A percentile compares a stretch with the other conserved stretches of the same genome.
Evolutionary conservation across 2,113 vertebrate species (phyloP).

Genomic region (Crypturellus undulatus): DNA sequence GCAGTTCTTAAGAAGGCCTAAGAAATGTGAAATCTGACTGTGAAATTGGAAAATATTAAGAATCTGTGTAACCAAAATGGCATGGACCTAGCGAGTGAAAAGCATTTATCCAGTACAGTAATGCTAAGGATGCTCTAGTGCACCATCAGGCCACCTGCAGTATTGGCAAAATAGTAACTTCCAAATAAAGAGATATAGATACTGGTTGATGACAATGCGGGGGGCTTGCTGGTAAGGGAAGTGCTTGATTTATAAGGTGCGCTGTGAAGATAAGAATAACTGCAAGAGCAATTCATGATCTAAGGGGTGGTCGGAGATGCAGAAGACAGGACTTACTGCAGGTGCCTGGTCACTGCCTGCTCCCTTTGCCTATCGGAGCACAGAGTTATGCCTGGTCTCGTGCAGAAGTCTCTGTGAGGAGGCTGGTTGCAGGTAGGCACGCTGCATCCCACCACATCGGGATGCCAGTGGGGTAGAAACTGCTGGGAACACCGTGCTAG

Average conservation of each 20-base stretch:
- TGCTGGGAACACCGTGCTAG: not conserved
- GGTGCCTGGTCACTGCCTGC: not conserved
- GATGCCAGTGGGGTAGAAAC: not conserved
- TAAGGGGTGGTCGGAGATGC: not conserved
- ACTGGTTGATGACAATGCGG: too few species aligned
- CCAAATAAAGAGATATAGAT: not conserved
- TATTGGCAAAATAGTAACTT: not conserved
- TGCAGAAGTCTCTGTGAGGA: fast-evolving
- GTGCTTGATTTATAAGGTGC: too few species aligned
- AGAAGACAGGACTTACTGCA: not conserved
- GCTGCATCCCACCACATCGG: fast-evolving
- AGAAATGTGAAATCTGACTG: not conserved
- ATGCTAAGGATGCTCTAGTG: not conserved
- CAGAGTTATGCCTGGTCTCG: fast-evolving
- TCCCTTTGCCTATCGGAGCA: not conserved
- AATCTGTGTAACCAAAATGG: not conserved
- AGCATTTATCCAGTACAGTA: not conserved
- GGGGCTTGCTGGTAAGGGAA: too few species aligned
- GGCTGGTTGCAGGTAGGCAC: not conserved
- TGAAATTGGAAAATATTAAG: not conserved
- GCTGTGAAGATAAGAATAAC: too few species aligned
- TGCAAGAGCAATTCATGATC: not conserved
- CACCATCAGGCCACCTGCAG: not conserved
- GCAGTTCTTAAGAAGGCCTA: not conserved
- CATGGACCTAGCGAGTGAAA: not conserved